Conservation (phyloP, 2,113 vertebrate genomes). For the Hymenochirus boettgeri region DNA sequence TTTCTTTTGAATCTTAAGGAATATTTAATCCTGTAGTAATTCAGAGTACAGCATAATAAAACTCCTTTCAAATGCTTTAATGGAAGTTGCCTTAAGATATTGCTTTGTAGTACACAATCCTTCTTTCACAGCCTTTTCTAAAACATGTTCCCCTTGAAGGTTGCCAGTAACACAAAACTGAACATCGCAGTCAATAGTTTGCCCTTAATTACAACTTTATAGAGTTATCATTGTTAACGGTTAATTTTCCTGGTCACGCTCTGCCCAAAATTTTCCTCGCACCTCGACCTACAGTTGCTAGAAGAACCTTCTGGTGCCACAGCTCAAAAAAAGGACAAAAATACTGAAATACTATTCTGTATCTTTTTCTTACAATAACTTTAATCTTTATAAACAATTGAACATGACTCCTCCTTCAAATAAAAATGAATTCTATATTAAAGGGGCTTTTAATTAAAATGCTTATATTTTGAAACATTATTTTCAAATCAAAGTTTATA, state of each 20-base stretch:
- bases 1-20: neutral
- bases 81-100: conserved; percentile 36
- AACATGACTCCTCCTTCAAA: too few species aligned
- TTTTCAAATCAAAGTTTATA: too few species aligned
- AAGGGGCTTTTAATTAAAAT: too few species aligned
- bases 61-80: conserved; percentile 30
- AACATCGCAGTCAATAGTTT: conserved; percentile 20
- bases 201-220: conserved; percentile 28
- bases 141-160: conserved; percentile 17
- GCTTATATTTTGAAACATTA: too few species aligned
- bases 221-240: conserved; percentile 36
- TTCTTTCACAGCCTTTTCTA: conserved; percentile 28
- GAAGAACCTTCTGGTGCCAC: conserved; percentile 2
- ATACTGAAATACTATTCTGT: neutral
- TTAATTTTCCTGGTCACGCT: conserved; percentile 38
- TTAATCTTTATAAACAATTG: too few species aligned
- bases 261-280: conserved; percentile 8
- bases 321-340: conserved; percentile 17
- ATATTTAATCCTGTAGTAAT: neutral
- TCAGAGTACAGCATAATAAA: conserved; percentile 65
- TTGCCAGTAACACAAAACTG: conserved; percentile 1
- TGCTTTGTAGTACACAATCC: conserved; percentile 37
- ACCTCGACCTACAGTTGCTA: conserved; percentile 59
- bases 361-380: too few species aligned
- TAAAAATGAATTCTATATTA: too few species aligned